Evolutionary conservation across 2,113 vertebrate species (phyloP), one percentile per base, ranked within the genome.

Genomic region (Odontesthes bonariensis): DNA sequence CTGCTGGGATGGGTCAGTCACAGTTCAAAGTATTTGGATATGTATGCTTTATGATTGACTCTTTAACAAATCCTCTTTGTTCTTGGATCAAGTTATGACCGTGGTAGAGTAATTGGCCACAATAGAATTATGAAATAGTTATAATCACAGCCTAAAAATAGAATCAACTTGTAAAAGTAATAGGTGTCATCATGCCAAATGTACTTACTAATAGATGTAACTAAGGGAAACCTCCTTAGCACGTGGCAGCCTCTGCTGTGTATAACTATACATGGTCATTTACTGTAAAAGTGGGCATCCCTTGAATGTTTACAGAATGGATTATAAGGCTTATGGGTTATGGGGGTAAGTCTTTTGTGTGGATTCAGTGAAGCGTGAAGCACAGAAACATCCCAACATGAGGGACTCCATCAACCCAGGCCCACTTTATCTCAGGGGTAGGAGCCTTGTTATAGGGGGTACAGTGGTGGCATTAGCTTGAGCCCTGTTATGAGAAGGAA

Each of bases 311-410:
- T 84, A 87, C 77, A 69, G 68, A 75, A 54, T 44, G 83, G 91
- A 92, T 93, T 93, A 92, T 32, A 65, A 61, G 58, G 86, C 63
- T 92, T 92, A 91, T 57, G 81, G 76, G 83, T 91, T 82, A 91
- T 69, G 66, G 46, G 86, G 82, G 85, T 71, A 84, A 81, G 77
- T 75, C 83, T 92, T 91, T 93, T 94, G 92, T 93, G 79, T 73
- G 63, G 58, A 81, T 82, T 80, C 88, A 90, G 62, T 73, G 76
- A 88, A 88, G 91, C 82, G 40, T 89, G 81, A 93, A 89, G 73
- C 51, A 59, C 87, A 80, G 91, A 93, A 84, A 88, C 76, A 90
- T 84, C 86, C 76, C 78, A 71, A 62, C 73, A 55, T 62, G 54
- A 53, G 73, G 63, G 84, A 72, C 76, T 73, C 33, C 14, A 73